Percentiles rank a stretch among this genome's conserved stretches.
phyloP scores from a whole-genome alignment of 2,797 vertebrate species.

The Kryptolebias ocellatus region DNA sequence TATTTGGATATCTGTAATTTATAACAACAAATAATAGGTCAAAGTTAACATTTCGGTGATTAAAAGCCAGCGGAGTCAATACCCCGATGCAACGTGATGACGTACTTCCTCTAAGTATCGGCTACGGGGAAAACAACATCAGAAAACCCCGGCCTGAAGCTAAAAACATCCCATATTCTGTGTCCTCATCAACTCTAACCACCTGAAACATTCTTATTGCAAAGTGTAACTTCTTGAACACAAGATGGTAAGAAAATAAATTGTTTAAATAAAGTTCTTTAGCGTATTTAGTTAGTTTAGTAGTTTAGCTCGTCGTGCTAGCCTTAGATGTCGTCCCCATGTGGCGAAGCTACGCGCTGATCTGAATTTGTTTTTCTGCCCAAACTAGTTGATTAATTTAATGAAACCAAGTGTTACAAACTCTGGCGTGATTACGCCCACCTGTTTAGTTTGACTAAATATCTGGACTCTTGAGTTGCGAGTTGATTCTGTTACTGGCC shows the following conservation, averaged over 20 bases:
- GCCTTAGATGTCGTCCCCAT: constrained; percentile 59
- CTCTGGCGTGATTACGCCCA: too few relatives aligned
- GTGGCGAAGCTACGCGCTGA: constrained; percentile 39
- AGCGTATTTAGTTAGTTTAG: background rate
- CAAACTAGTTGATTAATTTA: too few relatives aligned
- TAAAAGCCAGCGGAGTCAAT: constrained; percentile 21
- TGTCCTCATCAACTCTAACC: background rate
- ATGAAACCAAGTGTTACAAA: background rate
- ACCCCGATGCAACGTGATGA: background rate
- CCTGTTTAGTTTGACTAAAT: too few relatives aligned
- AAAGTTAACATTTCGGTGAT: background rate
- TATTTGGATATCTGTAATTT: too few relatives aligned
- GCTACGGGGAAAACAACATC: constrained; percentile 78
- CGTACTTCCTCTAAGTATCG: constrained; percentile 74
- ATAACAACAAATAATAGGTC: too few relatives aligned
- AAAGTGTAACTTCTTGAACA: constrained; percentile 24
- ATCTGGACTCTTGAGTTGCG: too few relatives aligned
- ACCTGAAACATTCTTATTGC: background rate
- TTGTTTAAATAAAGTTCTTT: fast-evolving
- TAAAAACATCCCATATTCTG: constrained; percentile 24
- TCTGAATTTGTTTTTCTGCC: background rate
- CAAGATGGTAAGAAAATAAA: constrained; percentile 75
- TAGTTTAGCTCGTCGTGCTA: constrained; percentile 46
- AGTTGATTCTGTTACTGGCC: too few relatives aligned
- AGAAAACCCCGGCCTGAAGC: constrained; percentile 53